These are phyloP conservation scores for Conomelus anceps DNA, from an alignment of 2,888 invertebrate genomes.

Conservation along the genomic window DNA sequence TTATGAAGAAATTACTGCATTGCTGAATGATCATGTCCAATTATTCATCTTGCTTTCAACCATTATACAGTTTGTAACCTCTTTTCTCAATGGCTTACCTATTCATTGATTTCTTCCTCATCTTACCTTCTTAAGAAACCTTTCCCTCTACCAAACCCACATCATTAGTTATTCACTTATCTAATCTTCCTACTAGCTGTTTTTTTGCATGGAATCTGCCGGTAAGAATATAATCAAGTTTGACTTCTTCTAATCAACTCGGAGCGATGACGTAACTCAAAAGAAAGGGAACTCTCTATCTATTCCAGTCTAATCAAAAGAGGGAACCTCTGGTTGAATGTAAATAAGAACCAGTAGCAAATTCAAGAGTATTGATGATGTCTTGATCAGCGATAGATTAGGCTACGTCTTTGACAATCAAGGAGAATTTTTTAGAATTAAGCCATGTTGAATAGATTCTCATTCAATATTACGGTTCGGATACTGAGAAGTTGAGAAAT, in stretches of 20 bases:
- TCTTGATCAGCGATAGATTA: neutral
- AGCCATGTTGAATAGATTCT: neutral
- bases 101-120: too few species aligned
- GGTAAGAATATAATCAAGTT: neutral
- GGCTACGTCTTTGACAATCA: neutral
- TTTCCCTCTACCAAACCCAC: neutral
- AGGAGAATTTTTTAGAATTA: neutral
- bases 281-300: neutral
- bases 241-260: neutral
- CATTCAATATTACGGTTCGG: neutral
- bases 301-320: neutral
- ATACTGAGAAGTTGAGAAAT: too few species aligned
- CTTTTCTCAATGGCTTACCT: too few species aligned
- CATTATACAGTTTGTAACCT: too few species aligned
- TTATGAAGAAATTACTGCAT: too few species aligned
- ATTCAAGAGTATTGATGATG: neutral
- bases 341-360: neutral
- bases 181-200: neutral
- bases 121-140: too few species aligned
- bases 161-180: neutral
- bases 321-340: neutral
- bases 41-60: too few species aligned
- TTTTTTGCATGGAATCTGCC: neutral
- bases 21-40: too few species aligned
- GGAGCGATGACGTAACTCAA: neutral